Base-by-base conservation (phyloP, 2,113 vertebrate genomes). In the Hemibagrus wyckioides region DNA sequence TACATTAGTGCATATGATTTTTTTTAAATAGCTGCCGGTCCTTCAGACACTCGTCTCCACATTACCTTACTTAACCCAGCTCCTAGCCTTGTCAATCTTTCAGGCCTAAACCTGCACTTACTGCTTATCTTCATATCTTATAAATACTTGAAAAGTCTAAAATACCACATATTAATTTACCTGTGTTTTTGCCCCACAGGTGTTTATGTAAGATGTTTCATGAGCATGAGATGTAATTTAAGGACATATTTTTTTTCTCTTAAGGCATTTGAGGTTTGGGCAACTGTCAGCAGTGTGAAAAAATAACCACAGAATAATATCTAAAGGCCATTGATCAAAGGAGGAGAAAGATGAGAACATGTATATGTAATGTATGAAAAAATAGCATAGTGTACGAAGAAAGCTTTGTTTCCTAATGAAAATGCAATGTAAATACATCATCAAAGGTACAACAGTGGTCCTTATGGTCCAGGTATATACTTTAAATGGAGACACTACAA, bases 101-200 rank as follows among this genome's bases (percentile, higher is more conserved):
- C 83, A 25, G 23, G 89, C 85, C 87, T 61, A 85, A 73, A 87
- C 90, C 52, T 88, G 90, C 82, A 84, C 56, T 39, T 50, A 69
- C 44, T 57, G 87, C 71, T 65, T 85, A 21, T 76, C 65, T 81
- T 88, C 84, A 89, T 88, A 57, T 75, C 86, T 83, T 87, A 87
- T 61, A 82, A 88, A 89, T 85, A 84, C 69, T 82, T 65, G 77
- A 75, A 88, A 88, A 85, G 85, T 65, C 76, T 17, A 41, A 86
- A 85, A 82, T 65, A 57, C 81, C 88, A 85, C 87, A 91, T 84
- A 85, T 89, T 88, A 89, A 86, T 88, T 88, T 86, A 81, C 19
- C 19, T 67, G 33, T 56, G 39, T 85, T 81, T 76, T 71, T 91
- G 69, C 76, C 86, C 81, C 82, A 77, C n/a, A 71, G 86, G 36